Evolutionary conservation across 2,113 vertebrate species (phyloP).

Genomic region (Perca fluviatilis): DNA sequence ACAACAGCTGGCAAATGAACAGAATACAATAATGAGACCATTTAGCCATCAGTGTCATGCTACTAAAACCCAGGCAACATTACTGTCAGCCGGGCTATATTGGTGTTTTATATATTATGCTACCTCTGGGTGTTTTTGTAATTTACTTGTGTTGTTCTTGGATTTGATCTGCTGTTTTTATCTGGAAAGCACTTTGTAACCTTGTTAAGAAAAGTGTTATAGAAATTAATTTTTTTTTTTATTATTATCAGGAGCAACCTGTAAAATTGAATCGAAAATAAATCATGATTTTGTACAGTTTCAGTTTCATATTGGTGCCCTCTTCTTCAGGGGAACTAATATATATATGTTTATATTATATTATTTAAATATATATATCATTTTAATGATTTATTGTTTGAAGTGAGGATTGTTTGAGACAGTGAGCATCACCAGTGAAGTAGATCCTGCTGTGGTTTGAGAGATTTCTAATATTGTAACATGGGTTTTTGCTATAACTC

Average conservation of each 20-base stretch:
- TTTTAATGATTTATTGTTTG: no score
- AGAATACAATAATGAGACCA: not conserved
- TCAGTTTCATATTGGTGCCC: not conserved
- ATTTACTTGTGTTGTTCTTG: no score
- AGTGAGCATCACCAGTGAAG: no score
- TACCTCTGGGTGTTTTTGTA: no score
- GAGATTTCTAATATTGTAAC: not conserved
- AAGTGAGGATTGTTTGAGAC: no score
- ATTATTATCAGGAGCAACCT: no score
- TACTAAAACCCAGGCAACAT: not conserved
- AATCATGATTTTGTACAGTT: not conserved
- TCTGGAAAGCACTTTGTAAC: no score
- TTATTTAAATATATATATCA: no score
- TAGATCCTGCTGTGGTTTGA: not conserved
- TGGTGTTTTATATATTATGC: not conserved
- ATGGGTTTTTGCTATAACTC: not conserved
- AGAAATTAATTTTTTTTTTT: no score
- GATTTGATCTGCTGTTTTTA: no score
- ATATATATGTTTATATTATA: no score
- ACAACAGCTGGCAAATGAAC: not conserved
- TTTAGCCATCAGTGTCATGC: not conserved
- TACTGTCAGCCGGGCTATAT: not conserved
- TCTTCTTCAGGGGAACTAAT: not conserved
- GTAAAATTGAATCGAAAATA: not conserved
- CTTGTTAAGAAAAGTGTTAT: no score